phyloP scores from a whole-genome alignment of 2,888 invertebrate species.

The Scaptomyza polygonia region DNA sequence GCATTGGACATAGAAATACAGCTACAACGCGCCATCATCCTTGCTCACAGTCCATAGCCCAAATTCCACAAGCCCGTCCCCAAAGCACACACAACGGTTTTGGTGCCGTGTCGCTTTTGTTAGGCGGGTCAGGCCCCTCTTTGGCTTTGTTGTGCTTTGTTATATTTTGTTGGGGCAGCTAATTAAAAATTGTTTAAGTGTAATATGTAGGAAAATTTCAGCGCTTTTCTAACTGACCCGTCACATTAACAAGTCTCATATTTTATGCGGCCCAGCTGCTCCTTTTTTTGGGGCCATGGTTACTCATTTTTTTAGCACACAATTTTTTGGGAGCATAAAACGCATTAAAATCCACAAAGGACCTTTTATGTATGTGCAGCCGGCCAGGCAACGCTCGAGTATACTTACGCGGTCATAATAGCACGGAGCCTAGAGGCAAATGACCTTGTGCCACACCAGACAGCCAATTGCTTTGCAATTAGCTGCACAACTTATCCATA shows the following conservation, averaged over 20 bases:
- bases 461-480: conserved; percentile 64
- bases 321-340: conserved; percentile 57
- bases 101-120: conserved; percentile 46
- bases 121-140: conserved; percentile 29
- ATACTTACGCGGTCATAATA: conserved; percentile 17
- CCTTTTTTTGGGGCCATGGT: conserved; percentile 12
- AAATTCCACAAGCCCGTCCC: conserved; percentile 9
- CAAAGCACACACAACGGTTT: conserved; percentile 28
- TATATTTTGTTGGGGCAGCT: conserved; percentile 55
- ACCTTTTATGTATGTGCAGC: conserved; percentile 56
- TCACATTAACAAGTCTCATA: conserved; percentile 62
- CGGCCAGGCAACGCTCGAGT: conserved; percentile 22
- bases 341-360: conserved; percentile 59
- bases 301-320: conserved; percentile 13
- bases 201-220: conserved; percentile 68
- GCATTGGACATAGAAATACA: conserved; percentile 43
- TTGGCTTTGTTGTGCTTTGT: conserved; percentile 49
- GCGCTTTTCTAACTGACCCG: conserved; percentile 18
- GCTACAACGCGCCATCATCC: background rate
- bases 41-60: background rate
- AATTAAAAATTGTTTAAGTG: conserved; percentile 74
- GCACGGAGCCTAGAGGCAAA: conserved; percentile 28
- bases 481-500: conserved; percentile 73
- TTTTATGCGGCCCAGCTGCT: conserved; percentile 39
- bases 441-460: conserved; percentile 62